Percentiles rank a stretch among this genome's conserved stretches.
These are phyloP conservation scores for Gasterosteus nipponicus DNA, from an alignment of 2,113 vertebrate species.

Conservation along the genomic window DNA sequence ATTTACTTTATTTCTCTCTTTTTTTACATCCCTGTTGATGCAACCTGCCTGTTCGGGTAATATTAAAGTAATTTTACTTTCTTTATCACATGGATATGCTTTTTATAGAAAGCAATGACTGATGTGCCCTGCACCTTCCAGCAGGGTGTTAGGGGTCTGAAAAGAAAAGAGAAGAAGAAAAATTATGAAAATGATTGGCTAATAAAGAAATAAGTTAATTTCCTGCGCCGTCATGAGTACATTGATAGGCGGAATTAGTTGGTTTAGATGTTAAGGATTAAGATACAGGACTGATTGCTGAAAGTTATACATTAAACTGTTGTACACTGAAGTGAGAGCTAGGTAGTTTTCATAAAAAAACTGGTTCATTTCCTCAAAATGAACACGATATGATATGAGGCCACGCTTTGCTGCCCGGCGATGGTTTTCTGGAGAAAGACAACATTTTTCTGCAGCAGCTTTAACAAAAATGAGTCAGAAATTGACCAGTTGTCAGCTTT, in stretches of 20 bases:
- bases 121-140: background rate
- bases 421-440: too few species aligned
- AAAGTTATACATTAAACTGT: background rate
- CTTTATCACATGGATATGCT: background rate
- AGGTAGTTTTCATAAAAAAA: background rate
- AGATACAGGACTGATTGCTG: background rate
- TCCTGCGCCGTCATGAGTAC: too few species aligned
- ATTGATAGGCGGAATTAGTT: too few species aligned
- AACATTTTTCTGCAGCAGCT: conserved; percentile 28
- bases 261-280: too few species aligned
- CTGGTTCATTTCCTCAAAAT: background rate
- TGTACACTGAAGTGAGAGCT: background rate
- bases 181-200: too few species aligned
- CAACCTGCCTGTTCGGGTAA: background rate
- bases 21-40: background rate
- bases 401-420: too few species aligned
- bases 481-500: conserved; percentile 21
- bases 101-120: background rate
- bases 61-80: background rate
- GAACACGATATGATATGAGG: background rate
- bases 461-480: conserved; percentile 18
- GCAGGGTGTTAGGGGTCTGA: background rate
- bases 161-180: background rate
- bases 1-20: conserved; percentile 6
- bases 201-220: too few species aligned